Base-by-base conservation (phyloP, 2,888 invertebrate species). In the Ferrisia virgata region DNA sequence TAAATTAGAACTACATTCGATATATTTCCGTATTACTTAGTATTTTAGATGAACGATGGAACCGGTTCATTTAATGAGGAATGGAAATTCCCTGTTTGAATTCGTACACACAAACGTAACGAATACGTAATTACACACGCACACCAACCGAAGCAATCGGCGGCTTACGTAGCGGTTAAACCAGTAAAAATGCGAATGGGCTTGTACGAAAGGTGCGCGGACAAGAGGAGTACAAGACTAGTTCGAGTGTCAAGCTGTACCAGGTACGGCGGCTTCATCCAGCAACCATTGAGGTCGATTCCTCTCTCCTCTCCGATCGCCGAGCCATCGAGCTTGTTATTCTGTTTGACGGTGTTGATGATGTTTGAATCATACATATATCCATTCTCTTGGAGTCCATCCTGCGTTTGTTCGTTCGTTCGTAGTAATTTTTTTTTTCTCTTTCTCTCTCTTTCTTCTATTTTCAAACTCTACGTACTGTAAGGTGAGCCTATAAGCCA, bases 221-320 rank as follows among this genome's bases (percentile, higher is more conserved):
- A 4, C 31, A 76, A 33, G 36, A 36, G 36, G 36, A 18, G n/a
- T n/a, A n/a, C n/a, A n/a, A 33, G 72, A 76, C 72, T 76, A 82
- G 82, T 69, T 69, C 69, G 69, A 58, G 82, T 82, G 82, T 82
- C 64, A 64, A 64, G 82, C 82, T 64, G 82, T 82, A 82, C 82
- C 82, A 82, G 82, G 82, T 82, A 82, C 82, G 82, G 82, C 82
- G 82, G 82, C 82, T 82, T 82, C 82, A 82, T 82, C 82, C 82
- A 82, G 82, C 82, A 82, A 82, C 82, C 82, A 82, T 82, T 82
- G 82, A 82, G 82, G 82, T 82, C 82, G 82, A 43, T 69, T 82
- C 82, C 82, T 69, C 72, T 82, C 43, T 31, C 69, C 82, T 82
- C 82, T 69, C 69, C 39, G 18, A 18, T 36, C 25, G 9, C 0